These are phyloP conservation scores for Myathropa florea DNA, from an alignment of 2,888 invertebrate genomes.

Conservation along the genomic window DNA sequence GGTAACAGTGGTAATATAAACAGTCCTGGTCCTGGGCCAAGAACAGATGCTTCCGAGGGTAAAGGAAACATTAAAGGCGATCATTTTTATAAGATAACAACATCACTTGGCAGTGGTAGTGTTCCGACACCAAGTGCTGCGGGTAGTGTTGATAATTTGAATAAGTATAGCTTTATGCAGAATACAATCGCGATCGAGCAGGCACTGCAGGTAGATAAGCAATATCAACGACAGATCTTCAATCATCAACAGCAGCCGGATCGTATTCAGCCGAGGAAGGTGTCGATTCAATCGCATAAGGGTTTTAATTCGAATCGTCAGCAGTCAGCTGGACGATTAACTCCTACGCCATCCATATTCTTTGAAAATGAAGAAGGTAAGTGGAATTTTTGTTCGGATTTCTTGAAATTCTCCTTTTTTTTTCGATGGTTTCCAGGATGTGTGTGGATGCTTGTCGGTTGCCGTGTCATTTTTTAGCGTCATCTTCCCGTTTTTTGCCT, in stretches of 20 bases:
- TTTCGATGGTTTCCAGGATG: no score
- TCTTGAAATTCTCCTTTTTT: no score
- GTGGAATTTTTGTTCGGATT: not conserved
- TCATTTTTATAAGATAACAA: constrained; percentile 10
- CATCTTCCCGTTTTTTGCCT: no score
- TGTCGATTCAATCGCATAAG: not conserved
- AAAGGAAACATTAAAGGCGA: constrained; percentile 14
- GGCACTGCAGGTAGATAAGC: constrained; percentile 2
- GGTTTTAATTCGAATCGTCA: not conserved
- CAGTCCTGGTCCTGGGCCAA: constrained; percentile 1
- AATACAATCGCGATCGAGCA: constrained; percentile 11
- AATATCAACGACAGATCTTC: not conserved
- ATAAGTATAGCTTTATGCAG: constrained; percentile 40
- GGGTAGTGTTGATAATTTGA: constrained; percentile 1
- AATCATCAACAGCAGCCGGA: not conserved
- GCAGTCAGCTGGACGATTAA: not conserved
- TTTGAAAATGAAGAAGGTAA: constrained; percentile 45
- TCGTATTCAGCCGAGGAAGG: not conserved
- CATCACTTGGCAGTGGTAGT: not conserved
- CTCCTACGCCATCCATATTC: not conserved
- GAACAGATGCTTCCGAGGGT: constrained; percentile 1
- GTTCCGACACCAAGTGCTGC: not conserved
- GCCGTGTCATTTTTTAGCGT: no score
- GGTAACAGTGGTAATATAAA: constrained; percentile 37
- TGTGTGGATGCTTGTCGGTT: not conserved